phyloP scores from a whole-genome alignment of 2,113 vertebrate species.

The Notarius quadriscutis region DNA sequence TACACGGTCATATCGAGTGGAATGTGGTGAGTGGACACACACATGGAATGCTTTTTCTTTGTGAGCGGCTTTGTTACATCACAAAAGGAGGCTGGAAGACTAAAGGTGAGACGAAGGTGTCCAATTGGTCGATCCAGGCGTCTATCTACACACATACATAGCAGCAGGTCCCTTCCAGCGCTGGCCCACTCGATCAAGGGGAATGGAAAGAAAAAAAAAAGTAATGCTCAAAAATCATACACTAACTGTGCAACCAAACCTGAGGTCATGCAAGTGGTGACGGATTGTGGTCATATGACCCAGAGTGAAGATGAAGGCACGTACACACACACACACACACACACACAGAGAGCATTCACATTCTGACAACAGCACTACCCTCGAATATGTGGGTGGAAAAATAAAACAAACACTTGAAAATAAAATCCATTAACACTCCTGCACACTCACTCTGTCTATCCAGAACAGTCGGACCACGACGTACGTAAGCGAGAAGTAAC shows the following conservation, averaged over 20 bases:
- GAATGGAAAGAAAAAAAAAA: constrained; percentile 50
- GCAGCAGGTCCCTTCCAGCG: constrained; percentile 61
- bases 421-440: constrained; percentile 57
- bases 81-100: constrained; percentile 65
- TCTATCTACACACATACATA: constrained; percentile 59
- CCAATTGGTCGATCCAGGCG: constrained; percentile 65
- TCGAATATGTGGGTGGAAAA: constrained; percentile 4
- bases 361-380: constrained; percentile 29
- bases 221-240: neutral
- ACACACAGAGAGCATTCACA: constrained; percentile 31
- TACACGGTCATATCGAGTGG: constrained; percentile 85
- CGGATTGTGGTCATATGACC: constrained; percentile 38
- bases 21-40: constrained; percentile 78
- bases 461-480: constrained; percentile 7
- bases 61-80: constrained; percentile 72
- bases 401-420: neutral
- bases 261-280: constrained; percentile 7
- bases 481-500: constrained; percentile 44
- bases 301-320: constrained; percentile 41
- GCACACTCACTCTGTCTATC: constrained; percentile 47
- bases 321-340: constrained; percentile 24
- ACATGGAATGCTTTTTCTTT: constrained; percentile 73
- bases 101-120: constrained; percentile 69
- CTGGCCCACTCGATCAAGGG: constrained; percentile 44
- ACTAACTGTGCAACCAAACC: constrained; percentile 19